Evolutionary conservation across 2,113 vertebrate species (phyloP).

Genomic region (Phycodurus eques): DNA sequence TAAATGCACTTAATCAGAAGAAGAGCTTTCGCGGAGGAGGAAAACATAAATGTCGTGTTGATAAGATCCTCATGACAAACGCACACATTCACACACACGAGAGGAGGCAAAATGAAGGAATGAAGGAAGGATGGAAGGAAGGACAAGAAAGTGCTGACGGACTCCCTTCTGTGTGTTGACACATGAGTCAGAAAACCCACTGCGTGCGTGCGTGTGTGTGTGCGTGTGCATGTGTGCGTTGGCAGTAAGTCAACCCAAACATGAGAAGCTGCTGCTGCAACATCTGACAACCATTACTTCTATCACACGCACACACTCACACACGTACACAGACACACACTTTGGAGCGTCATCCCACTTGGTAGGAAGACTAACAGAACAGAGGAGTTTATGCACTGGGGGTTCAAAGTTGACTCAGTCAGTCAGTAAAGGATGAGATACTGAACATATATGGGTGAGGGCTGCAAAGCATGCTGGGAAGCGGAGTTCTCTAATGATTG

Average conservation of each 20-base stretch:
- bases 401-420: constrained; percentile 25
- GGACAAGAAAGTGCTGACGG: constrained; percentile 52
- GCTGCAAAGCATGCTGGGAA: constrained; percentile 11
- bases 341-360: constrained; percentile 16
- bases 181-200: constrained; percentile 60
- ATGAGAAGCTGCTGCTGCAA: constrained; percentile 48
- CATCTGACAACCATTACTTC: constrained; percentile 61
- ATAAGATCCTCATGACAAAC: constrained; percentile 29
- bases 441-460: neutral
- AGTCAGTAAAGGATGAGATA: neutral
- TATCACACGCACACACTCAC: constrained; percentile 28
- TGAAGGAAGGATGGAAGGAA: constrained; percentile 2
- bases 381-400: constrained; percentile 34
- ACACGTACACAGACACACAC: constrained; percentile 23
- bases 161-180: constrained; percentile 47
- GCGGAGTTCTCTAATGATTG: neutral
- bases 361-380: constrained; percentile 16
- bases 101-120: neutral
- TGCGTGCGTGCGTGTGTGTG: constrained; percentile 6
- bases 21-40: neutral
- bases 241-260: constrained; percentile 42
- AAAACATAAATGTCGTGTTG: neutral
- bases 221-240: constrained; percentile 26
- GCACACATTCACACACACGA: neutral
- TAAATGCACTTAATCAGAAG: neutral